phyloP scores from a whole-genome alignment of 2,888 invertebrate genomes.

The Chouioia cunea region DNA sequence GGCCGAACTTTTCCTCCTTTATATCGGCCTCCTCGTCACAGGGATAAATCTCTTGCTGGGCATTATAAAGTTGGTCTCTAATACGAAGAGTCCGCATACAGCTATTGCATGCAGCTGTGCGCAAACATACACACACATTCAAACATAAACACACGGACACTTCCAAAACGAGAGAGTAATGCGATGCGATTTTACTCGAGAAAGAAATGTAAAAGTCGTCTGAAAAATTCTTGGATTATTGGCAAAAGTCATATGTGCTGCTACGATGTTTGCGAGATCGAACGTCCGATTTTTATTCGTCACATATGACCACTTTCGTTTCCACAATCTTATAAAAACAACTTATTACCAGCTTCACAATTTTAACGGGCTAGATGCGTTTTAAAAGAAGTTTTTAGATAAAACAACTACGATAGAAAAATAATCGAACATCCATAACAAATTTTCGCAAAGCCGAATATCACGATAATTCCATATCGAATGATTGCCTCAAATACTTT shows the following conservation, averaged over 20 bases:
- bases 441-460: no score
- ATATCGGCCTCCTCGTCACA: constrained; percentile 42
- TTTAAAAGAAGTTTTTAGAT: no score
- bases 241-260: not conserved
- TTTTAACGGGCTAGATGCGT: no score
- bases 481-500: no score
- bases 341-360: not conserved
- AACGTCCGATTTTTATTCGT: constrained; percentile 18
- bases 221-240: constrained; percentile 24
- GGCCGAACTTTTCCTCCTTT: constrained; percentile 50
- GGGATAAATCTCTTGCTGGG: constrained; percentile 42
- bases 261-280: not conserved
- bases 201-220: not conserved
- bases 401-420: no score
- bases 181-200: constrained; percentile 19
- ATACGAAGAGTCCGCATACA: not conserved
- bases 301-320: constrained; percentile 2
- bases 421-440: no score
- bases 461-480: no score
- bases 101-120: no score
- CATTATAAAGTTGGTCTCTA: constrained; percentile 14
- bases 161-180: constrained; percentile 19
- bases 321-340: not conserved
- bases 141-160: no score
- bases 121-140: no score